Evolutionary conservation across 2,113 vertebrate species (phyloP), one percentile per base, ranked within the genome.

Genomic region (Syngnathus scovelli): DNA sequence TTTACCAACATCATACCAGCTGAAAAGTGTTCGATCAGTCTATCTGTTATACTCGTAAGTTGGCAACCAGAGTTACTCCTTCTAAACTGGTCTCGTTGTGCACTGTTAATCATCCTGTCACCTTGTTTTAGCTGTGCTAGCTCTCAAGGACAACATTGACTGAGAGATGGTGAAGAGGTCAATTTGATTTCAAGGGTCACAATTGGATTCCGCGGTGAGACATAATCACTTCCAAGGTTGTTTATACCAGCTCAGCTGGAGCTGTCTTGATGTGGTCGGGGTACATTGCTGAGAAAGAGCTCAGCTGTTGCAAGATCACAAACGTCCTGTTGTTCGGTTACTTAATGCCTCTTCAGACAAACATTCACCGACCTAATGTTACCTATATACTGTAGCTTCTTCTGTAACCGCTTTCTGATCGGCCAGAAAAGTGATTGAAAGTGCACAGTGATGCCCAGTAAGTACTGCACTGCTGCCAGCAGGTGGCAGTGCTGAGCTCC

Each of bases 161-260:
- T 77, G 79, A 83, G 78, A 75, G 78, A 71, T 76, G 74, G 80
- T 46, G 68, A 75, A 70, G 66, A 72, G 82, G 71, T 74, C 62
- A 76, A 87, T 87, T 88, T 49, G 59, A 83, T 90, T 88, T 78
- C 75, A 80, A 68, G 67, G 72, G 72, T 77, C 77, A 82, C 68
- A 77, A 86, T 80, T 86, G 84, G 84, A 88, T 90, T 86, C 84
- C 78, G 77, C 83, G 85, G 69, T 64, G 56, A 69, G 67, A 56
- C 70, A 75, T 86, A 83, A 83, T 80, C 77, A 81, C 80, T 88
- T 88, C 78, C 80, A 83, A 74, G 65, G 77, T 79, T 72, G 72
- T 84, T 86, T 83, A 77, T 55, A 7, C 49, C 67, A 79, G 72
- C 77, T 84, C 75, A 69, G 71, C 71, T 63, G 74, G 60, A 81